Percentiles rank a stretch among this genome's conserved stretches.
Evolutionary conservation across 2,797 vertebrate species (phyloP).

Genomic region (Poecilia wingei): DNA sequence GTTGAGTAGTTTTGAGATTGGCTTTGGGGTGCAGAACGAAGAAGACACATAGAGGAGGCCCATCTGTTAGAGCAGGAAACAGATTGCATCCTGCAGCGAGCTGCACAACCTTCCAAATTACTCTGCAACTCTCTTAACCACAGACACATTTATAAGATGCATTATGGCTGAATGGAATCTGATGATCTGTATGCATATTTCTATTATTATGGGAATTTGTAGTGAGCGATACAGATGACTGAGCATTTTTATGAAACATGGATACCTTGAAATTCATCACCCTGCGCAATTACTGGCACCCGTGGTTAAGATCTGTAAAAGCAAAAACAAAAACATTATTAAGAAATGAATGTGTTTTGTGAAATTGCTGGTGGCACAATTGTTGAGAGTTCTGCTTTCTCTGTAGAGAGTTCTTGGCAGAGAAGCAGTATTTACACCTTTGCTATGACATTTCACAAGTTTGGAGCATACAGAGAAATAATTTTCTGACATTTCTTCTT

Average conservation of each 20-base stretch:
- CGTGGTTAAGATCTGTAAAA: background rate
- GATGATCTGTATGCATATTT: slow-evolving; percentile 29
- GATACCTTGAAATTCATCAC: background rate
- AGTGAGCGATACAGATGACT: slow-evolving; percentile 23
- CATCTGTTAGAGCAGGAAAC: slow-evolving; percentile 85
- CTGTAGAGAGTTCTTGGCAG: background rate
- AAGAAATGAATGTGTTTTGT: background rate
- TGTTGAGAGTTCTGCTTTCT: background rate
- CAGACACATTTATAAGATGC: slow-evolving; percentile 58
- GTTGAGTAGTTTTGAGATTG: slow-evolving; percentile 46
- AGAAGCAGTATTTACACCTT: background rate
- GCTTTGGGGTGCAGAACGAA: slow-evolving; percentile 47
- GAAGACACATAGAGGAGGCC: slow-evolving; percentile 62
- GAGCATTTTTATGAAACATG: slow-evolving; percentile 14
- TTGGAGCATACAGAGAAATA: background rate
- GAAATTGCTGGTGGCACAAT: background rate
- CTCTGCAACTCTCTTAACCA: slow-evolving; percentile 48
- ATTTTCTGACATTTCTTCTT: background rate
- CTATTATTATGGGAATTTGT: slow-evolving; percentile 2
- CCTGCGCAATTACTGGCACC: background rate
- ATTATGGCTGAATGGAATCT: slow-evolving; percentile 44
- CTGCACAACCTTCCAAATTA: slow-evolving; percentile 70
- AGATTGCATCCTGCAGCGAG: slow-evolving; percentile 81
- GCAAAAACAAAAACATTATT: background rate
- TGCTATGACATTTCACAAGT: background rate